Percentiles rank a stretch among this genome's conserved stretches.
phyloP scores from a whole-genome alignment of 2,888 invertebrate species.

The Acholoe squamosa region DNA sequence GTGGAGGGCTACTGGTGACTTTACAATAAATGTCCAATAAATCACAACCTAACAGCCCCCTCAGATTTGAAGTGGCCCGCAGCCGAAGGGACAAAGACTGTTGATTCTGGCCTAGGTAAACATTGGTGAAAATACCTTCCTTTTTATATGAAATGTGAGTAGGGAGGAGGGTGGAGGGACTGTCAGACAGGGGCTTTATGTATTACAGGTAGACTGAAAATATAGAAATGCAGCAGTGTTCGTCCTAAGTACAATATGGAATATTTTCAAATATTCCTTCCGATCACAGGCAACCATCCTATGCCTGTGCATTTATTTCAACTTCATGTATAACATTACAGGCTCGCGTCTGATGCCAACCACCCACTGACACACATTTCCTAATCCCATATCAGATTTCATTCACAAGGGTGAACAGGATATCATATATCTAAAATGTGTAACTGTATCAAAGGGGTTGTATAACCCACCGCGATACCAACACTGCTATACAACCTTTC shows the following conservation, averaged over 20 bases:
- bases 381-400: neutral
- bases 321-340: too few relatives aligned
- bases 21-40: constrained; percentile 25
- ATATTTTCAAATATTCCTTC: neutral
- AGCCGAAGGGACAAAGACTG: constrained; percentile 3
- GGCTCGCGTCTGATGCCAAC: too few relatives aligned
- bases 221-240: neutral
- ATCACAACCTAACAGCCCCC: neutral
- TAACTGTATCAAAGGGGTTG: neutral
- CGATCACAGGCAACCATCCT: neutral
- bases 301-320: too few relatives aligned
- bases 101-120: neutral
- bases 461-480: neutral
- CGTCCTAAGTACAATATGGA: neutral
- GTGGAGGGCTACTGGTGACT: neutral
- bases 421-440: neutral
- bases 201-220: neutral
- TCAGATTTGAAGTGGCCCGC: constrained; percentile 12
- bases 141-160: neutral
- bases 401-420: neutral
- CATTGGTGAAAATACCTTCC: neutral
- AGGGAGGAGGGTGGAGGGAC: neutral
- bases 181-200: neutral
- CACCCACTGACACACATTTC: too few relatives aligned
- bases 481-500: neutral